phyloP scores from a whole-genome alignment of 2,797 vertebrate species.

The Gallinago stenura region DNA sequence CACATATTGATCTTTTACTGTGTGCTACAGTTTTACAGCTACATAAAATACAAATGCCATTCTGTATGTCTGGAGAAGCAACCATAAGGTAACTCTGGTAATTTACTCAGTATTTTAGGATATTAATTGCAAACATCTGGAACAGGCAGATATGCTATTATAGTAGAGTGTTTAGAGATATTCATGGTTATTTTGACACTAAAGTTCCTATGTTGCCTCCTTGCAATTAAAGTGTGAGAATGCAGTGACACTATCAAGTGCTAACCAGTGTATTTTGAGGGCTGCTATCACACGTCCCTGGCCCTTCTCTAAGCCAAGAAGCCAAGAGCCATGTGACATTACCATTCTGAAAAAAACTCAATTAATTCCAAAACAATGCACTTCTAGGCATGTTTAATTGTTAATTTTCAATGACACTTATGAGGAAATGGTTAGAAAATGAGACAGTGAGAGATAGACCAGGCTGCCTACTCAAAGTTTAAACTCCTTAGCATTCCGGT shows the following conservation, averaged over 20 bases:
- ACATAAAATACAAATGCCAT: neutral
- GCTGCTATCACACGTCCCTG: neutral
- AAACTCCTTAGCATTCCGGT: neutral
- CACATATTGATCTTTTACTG: neutral
- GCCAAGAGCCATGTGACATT: neutral
- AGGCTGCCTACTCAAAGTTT: neutral
- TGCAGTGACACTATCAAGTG: neutral
- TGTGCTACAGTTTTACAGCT: neutral
- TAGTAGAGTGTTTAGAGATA: neutral
- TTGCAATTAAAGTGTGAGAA: neutral
- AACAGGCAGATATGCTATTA: neutral
- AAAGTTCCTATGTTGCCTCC: neutral
- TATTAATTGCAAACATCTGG: constrained; percentile 21
- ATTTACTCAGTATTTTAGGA: neutral
- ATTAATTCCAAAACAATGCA: neutral
- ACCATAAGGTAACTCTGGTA: neutral
- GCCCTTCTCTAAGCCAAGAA: neutral
- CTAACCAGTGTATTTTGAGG: neutral
- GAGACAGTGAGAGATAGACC: rapidly evolving
- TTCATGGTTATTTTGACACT: neutral
- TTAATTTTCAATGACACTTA: neutral
- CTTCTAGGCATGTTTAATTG: neutral
- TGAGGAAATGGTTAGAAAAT: neutral
- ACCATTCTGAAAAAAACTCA: neutral
- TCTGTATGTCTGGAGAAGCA: neutral